Percentiles rank a stretch among this genome's conserved stretches.
These are phyloP conservation scores for Bombycilla garrulus DNA, from an alignment of 2,113 vertebrate species.

Conservation along the genomic window DNA sequence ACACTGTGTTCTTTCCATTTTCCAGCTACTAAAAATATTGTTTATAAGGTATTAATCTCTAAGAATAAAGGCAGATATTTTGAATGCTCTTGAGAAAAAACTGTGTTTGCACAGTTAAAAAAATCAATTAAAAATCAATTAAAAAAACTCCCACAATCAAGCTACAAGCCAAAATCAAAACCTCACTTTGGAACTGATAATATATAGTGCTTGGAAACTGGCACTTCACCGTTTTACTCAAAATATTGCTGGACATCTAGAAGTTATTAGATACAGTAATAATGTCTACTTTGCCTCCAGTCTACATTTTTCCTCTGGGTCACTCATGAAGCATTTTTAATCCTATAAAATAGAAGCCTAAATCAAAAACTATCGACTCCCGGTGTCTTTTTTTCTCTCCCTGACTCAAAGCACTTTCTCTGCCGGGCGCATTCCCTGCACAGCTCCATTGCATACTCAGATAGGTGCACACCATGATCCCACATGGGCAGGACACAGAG, in stretches of 20 bases:
- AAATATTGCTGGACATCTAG: background rate
- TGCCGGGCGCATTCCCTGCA: background rate
- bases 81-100: background rate
- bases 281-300: constrained; percentile 13
- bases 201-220: background rate
- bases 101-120: background rate
- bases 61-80: background rate
- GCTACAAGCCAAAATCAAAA: background rate
- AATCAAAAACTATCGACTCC: constrained; percentile 58
- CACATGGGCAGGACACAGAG: background rate
- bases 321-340: constrained; percentile 44
- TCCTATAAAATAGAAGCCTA: constrained; percentile 55
- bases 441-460: fast-evolving
- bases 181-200: background rate
- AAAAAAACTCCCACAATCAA: fast-evolving
- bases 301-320: constrained; percentile 22
- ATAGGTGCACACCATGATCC: fast-evolving
- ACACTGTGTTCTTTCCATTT: background rate
- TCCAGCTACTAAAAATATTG: background rate
- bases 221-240: background rate
- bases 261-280: constrained; percentile 23
- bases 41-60: background rate
- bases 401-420: background rate
- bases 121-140: background rate
- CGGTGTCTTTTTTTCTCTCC: constrained; percentile 22